phyloP scores from a whole-genome alignment of 2,888 invertebrate species.

The Hirtodrosophila cameraria region DNA sequence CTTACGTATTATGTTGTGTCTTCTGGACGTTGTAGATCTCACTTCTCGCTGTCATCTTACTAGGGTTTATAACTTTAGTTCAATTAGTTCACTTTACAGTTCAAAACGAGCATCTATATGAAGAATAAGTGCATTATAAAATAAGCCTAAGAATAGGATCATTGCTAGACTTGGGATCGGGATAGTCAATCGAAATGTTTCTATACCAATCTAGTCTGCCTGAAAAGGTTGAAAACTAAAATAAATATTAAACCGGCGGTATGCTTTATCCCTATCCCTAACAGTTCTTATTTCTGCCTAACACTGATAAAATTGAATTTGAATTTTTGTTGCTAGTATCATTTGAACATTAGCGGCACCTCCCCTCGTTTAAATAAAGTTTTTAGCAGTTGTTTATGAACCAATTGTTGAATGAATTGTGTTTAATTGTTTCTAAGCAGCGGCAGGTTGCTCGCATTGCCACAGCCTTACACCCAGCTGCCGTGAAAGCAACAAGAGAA shows the following conservation, averaged over 20 bases:
- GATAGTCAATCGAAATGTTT: no score
- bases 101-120: constrained; percentile 20
- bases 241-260: no score
- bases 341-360: no score
- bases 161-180: no score
- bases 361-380: background rate
- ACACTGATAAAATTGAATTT: background rate
- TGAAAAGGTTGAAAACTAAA: no score
- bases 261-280: no score
- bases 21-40: constrained; percentile 24
- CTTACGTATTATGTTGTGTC: constrained; percentile 25
- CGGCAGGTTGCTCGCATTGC: constrained; percentile 37
- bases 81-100: background rate
- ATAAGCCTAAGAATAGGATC: background rate
- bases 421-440: constrained; percentile 60
- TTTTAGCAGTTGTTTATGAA: constrained; percentile 55
- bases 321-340: background rate
- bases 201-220: no score
- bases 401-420: constrained; percentile 52
- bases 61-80: constrained; percentile 9
- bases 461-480: constrained; percentile 26
- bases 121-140: background rate
- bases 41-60: constrained; percentile 44
- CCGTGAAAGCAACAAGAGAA: constrained; percentile 62
- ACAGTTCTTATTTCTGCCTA: no score